These are phyloP conservation scores for Forbesichthys papilliferus DNA, from an alignment of 2,113 vertebrate species.

Conservation along the genomic window DNA sequence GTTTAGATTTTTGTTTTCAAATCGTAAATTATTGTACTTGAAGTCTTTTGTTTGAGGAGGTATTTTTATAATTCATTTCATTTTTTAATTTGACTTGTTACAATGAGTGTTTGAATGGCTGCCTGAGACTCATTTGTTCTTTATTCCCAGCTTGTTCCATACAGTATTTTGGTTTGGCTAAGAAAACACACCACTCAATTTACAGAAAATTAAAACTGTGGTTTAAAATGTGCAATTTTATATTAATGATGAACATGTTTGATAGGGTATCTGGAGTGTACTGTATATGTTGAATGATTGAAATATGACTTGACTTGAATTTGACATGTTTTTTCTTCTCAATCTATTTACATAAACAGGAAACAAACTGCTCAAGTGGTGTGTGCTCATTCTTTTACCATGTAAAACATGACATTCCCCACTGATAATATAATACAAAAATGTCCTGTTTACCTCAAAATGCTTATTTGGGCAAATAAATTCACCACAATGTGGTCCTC, in stretches of 20 bases:
- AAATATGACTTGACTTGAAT: slow-evolving; percentile 36
- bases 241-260: slow-evolving; percentile 45
- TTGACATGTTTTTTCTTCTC: slow-evolving; percentile 38
- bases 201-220: slow-evolving; percentile 50
- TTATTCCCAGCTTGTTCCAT: slow-evolving; percentile 53
- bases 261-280: slow-evolving; percentile 20
- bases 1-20: slow-evolving; percentile 51
- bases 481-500: background rate
- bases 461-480: background rate
- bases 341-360: slow-evolving; percentile 72
- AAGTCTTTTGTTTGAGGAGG: slow-evolving; percentile 52
- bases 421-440: background rate
- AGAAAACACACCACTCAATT: slow-evolving; percentile 24
- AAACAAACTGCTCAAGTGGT: slow-evolving; percentile 23
- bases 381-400: background rate
- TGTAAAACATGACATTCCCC: background rate
- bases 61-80: slow-evolving; percentile 60
- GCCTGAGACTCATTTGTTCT: slow-evolving; percentile 30
- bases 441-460: background rate
- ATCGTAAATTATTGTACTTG: slow-evolving; percentile 78
- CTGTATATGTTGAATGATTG: slow-evolving; percentile 36
- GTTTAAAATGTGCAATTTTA: slow-evolving; percentile 68
- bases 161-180: slow-evolving; percentile 64
- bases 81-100: slow-evolving; percentile 71
- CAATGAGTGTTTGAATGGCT: slow-evolving; percentile 57